Conservation (phyloP, 2,888 invertebrate genomes). For the Teleiodes luculella region DNA sequence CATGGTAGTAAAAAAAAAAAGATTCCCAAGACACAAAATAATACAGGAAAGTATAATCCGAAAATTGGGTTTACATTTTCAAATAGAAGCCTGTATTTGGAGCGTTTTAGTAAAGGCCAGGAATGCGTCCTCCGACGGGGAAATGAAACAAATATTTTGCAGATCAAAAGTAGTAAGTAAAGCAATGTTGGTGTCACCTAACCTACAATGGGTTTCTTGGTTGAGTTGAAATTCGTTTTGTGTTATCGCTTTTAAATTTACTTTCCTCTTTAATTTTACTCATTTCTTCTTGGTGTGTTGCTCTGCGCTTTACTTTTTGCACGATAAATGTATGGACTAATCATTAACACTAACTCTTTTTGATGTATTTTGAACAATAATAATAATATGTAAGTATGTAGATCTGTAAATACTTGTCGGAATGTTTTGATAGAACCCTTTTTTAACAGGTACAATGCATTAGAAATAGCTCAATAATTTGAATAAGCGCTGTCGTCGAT, state of each 20-base stretch:
- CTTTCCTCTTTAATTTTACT: conserved; percentile 35
- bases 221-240: conserved; percentile 60
- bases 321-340: conserved; percentile 40
- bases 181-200: conserved; percentile 58
- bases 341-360: conserved; percentile 35
- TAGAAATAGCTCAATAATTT: neutral
- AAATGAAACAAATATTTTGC: conserved; percentile 37
- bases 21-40: conserved; percentile 58
- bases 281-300: conserved; percentile 58
- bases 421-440: neutral
- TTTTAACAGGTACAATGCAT: neutral
- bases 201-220: conserved; percentile 55
- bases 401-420: neutral
- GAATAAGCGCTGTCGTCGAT: too few relatives aligned
- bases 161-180: conserved; percentile 58
- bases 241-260: conserved; percentile 47
- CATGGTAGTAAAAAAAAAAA: conserved; percentile 46
- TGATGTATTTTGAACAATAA: neutral
- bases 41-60: conserved; percentile 51
- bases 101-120: conserved; percentile 38
- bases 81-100: conserved; percentile 21
- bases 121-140: conserved; percentile 53
- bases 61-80: conserved; percentile 68
- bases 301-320: conserved; percentile 52
- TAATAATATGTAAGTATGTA: conserved; percentile 1